Percentiles rank a stretch among this genome's conserved stretches.
These are phyloP conservation scores for Pagetopsis macropterus DNA, from an alignment of 2,797 vertebrate genomes.

Conservation along the genomic window DNA sequence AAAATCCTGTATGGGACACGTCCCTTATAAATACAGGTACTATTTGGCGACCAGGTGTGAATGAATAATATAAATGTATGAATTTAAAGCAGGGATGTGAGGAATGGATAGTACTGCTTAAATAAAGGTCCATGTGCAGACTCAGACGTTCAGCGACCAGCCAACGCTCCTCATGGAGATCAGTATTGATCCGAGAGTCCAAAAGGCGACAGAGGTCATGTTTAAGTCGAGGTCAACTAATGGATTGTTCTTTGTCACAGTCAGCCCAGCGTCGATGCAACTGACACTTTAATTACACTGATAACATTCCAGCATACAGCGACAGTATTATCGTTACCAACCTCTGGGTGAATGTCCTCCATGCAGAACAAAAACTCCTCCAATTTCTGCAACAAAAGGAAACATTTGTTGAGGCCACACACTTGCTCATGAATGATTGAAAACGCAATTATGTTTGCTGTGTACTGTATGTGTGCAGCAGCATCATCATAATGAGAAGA, in stretches of 20 bases:
- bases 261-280: slow-evolving; percentile 23
- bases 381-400: slow-evolving; percentile 82
- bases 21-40: background rate
- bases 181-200: slow-evolving; percentile 58
- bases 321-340: slow-evolving; percentile 57
- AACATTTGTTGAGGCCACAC: slow-evolving; percentile 68
- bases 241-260: slow-evolving; percentile 38
- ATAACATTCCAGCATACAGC: slow-evolving; percentile 38
- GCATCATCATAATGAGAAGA: slow-evolving; percentile 68
- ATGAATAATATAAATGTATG: slow-evolving; percentile 24
- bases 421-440: slow-evolving; percentile 79
- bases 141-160: slow-evolving; percentile 29
- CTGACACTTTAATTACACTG: slow-evolving; percentile 47
- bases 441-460: slow-evolving; percentile 71
- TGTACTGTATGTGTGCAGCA: slow-evolving; percentile 65
- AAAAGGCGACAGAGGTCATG: slow-evolving; percentile 47
- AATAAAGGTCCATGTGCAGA: slow-evolving; percentile 32
- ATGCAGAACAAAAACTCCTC: slow-evolving; percentile 85
- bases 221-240: slow-evolving; percentile 66
- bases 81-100: slow-evolving; percentile 32
- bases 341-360: slow-evolving; percentile 84
- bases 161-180: slow-evolving; percentile 49
- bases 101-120: slow-evolving; percentile 27
- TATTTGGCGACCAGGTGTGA: slow-evolving; percentile 14
- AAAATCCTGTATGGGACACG: background rate